Evolutionary conservation across 2,888 invertebrate genomes (phyloP), one percentile per base, ranked within the genome.

Genomic region (Papilio elwesi): DNA sequence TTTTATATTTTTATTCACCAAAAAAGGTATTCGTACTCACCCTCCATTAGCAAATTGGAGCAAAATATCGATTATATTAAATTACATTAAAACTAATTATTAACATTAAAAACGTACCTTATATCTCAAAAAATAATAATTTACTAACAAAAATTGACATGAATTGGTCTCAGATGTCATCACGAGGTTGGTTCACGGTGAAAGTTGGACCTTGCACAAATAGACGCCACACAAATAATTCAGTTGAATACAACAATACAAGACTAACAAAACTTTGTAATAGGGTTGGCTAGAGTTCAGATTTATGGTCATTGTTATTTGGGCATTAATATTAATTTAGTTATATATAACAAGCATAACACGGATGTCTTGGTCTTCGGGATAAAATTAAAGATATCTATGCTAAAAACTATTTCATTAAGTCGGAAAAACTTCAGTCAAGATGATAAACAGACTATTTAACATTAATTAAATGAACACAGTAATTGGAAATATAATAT

Each of bases 41-140:
- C 66, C 88, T 87, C 85, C 86, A 79, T 81, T 82, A 80, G 85
- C 85, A 87, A 87, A 86, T 78, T 77, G 84, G 85, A 87, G 87
- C 80, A 88, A 87, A 89, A 88, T 88, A 89, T 85, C 85, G 84
- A 89, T 90, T 90, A 90, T 85, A 90, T 91, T 90, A 91, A 90
- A 91, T 91, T 91, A 91, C 85, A 87, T 90, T 91, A 91, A 87
- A 91, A 91, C 90, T 92, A 93, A 86, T 86, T 90, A 91, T 84
- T 88, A 92, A 92, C 86, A 90, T 90, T 88, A 90, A 92, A 88
- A 92, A 93, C 91, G 88, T 90, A 91, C 87, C 91, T 90, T 90
- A 92, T 82, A 91, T 92, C 90, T 92, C 91, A 91, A 93, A 93
- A 43, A 92, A 91, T 90, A 91, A 92, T 92, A 93, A 93, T 92